These are phyloP conservation scores for Callopanchax toddi DNA, from an alignment of 2,113 vertebrate genomes.

Conservation along the genomic window DNA sequence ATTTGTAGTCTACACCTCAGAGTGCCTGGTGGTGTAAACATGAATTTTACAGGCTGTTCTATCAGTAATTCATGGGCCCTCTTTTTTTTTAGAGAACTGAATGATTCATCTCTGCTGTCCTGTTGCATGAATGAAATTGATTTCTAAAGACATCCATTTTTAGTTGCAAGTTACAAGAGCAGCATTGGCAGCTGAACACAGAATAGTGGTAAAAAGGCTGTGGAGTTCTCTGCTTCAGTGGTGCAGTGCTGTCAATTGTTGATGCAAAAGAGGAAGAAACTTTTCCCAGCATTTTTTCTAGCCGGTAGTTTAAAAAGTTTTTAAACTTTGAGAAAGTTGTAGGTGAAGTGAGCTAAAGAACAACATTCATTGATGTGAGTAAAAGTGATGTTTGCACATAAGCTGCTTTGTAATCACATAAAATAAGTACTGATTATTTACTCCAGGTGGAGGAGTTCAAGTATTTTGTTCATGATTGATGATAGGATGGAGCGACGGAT, in stretches of 20 bases:
- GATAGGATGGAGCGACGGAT: too few species aligned
- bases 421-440: background rate
- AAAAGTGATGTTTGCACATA: background rate
- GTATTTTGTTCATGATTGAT: too few species aligned
- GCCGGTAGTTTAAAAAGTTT: background rate
- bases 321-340: background rate
- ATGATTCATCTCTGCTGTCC: slow-evolving; percentile 16
- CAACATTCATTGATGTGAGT: background rate
- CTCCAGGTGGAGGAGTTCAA: too few species aligned
- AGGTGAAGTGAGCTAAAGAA: background rate
- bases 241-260: background rate
- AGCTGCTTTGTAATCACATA: background rate
- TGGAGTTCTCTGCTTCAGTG: background rate
- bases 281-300: too few species aligned
- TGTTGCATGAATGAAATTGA: slow-evolving; percentile 18
- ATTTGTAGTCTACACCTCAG: background rate
- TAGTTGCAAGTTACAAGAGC: background rate
- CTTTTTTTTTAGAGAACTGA: slow-evolving; percentile 12
- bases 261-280: background rate
- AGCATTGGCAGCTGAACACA: too few species aligned
- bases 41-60: slow-evolving; percentile 15
- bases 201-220: background rate
- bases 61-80: slow-evolving; percentile 4
- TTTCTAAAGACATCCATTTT: slow-evolving; percentile 32
- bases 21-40: slow-evolving; percentile 22